Evolutionary conservation across 1,140 invertebrate genomes (phyloP), one percentile per base, ranked within the genome.

Genomic region (Ceratina calcarata): DNA sequence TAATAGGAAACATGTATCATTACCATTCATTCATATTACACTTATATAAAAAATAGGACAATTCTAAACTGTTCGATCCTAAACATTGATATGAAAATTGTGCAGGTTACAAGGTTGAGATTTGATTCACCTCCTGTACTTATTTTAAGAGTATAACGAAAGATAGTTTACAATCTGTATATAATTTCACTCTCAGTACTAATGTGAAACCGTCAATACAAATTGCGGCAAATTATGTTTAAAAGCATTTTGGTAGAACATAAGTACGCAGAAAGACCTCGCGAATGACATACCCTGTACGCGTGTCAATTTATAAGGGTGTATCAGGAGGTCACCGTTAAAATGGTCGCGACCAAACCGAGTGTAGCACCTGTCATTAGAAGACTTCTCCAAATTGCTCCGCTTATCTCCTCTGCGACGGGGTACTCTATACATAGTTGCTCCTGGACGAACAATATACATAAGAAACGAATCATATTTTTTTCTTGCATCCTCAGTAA

Each of bases 381-480:
- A 49, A 95, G 91, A 82, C 94, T 94, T 69, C 93, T 92, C 94
- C 94, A 95, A 51, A 95, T 91, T 45, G 93, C 94, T 64, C 94
- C 93, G 62, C 94, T 94, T 13, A 94, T 90, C 83, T 94, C 93
- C 81, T 94, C 94, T 67, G 94, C 92, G 51, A 94, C 93, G 57
- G 94, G 94, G 84, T 94, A 95, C 83, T 94, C 94, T 84, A 94
- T 92, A 78, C 93, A 94, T 75, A 95, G 91, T 81, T 94, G 94
- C 86, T 94, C 94, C 94, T 95, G 84, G 67, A 91, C 71, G 66
- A 74, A 73, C 53, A 81, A 20, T 57, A 51, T 16, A 27, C 4
- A 37, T 65, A 20, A 84, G 66, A 80, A 37, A 37, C 18, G 51
- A 69, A 58, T 62, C 62, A 70, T 49, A 27, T 49, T 1, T 49